A percentile compares a stretch with the other conserved stretches of the same genome.
phyloP scores from a whole-genome alignment of 2,888 invertebrate genomes.

The Polia nebulosa region DNA sequence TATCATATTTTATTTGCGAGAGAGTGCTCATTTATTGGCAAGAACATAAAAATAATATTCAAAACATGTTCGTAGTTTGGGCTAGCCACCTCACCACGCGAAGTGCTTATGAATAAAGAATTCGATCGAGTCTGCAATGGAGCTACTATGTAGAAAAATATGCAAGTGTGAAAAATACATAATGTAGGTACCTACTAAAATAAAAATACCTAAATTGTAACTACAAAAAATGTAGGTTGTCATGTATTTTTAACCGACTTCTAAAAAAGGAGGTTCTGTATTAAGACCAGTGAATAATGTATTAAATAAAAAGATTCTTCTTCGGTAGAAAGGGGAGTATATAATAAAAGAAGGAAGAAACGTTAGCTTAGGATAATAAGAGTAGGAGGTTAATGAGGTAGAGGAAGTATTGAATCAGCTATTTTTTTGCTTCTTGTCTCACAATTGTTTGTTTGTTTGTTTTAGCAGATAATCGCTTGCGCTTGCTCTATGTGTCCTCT shows the following conservation, averaged over 20 bases:
- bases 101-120: conserved; percentile 50
- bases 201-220: background rate
- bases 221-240: background rate
- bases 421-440: too few relatives aligned
- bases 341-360: background rate
- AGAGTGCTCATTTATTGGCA: background rate
- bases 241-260: background rate
- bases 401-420: too few relatives aligned
- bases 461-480: conserved; percentile 18
- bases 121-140: conserved; percentile 33
- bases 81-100: conserved; percentile 27
- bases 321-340: background rate
- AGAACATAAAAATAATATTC: conserved; percentile 10
- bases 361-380: background rate
- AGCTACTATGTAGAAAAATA: conserved; percentile 15
- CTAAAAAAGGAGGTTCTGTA: too few relatives aligned
- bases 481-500: conserved; percentile 27
- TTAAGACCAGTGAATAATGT: too few relatives aligned
- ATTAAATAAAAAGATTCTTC: too few relatives aligned
- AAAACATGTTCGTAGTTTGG: conserved; percentile 32
- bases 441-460: too few relatives aligned
- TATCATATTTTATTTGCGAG: background rate
- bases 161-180: background rate
- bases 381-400: background rate
- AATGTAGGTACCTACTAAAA: background rate